These are phyloP conservation scores for Hypotaenidia okinawae DNA, from an alignment of 2,797 vertebrate species.

Conservation along the genomic window DNA sequence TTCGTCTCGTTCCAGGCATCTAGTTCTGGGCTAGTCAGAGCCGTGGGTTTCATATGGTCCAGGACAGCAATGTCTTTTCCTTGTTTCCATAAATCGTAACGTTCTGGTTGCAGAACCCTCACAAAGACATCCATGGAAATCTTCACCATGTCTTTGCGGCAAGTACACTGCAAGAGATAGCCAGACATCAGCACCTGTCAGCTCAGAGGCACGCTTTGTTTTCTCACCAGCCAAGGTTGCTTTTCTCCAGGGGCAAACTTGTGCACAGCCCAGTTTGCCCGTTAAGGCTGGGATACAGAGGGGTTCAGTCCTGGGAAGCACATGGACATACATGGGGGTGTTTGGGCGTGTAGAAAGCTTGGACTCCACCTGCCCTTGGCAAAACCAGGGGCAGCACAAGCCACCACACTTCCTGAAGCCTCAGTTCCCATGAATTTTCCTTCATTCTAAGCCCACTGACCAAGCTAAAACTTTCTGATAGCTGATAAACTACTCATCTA, in stretches of 20 bases:
- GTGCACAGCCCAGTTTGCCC: too few relatives aligned
- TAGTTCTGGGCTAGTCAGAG: constrained; percentile 87
- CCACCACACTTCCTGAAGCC: accelerated
- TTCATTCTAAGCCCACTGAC: not conserved
- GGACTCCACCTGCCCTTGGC: not conserved
- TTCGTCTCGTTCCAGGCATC: constrained; percentile 89
- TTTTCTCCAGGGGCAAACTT: not conserved
- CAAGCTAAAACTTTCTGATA: not conserved
- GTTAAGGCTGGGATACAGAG: not conserved
- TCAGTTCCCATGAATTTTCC: not conserved
- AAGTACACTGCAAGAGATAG: constrained; percentile 79
- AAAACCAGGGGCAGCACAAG: not conserved
- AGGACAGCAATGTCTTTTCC: constrained; percentile 88
- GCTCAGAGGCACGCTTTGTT: not conserved
- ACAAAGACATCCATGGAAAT: constrained; percentile 99
- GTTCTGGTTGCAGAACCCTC: constrained; percentile 91
- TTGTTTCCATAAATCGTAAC: constrained; percentile 95
- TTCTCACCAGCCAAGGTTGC: not conserved
- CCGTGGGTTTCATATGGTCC: constrained; percentile 92
- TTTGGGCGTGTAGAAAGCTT: not conserved
- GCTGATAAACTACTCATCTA: not conserved
- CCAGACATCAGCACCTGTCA: not conserved
- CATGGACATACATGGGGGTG: accelerated
- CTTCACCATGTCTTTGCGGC: constrained; percentile 98
- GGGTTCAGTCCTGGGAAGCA: accelerated